A percentile compares a stretch with the other conserved stretches of the same genome.
phyloP scores from a whole-genome alignment of 2,797 vertebrate species.

The Nyctalus aviator region DNA sequence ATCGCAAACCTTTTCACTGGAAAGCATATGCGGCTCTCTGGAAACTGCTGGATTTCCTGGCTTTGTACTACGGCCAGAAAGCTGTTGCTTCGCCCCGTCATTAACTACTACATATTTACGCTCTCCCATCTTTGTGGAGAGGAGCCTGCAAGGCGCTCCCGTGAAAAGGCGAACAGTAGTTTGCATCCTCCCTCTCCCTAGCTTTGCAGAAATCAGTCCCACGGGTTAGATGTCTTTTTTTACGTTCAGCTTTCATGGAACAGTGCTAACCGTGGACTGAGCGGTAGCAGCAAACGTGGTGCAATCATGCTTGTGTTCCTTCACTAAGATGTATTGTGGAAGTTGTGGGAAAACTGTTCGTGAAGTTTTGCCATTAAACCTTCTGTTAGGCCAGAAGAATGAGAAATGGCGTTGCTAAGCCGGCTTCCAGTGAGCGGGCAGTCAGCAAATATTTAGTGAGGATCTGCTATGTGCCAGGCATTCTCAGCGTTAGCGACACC shows the following conservation, averaged over 20 bases:
- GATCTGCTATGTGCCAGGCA: not conserved
- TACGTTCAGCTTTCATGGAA: not conserved
- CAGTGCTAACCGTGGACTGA: not conserved
- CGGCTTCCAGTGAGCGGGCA: not conserved
- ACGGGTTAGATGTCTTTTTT: conserved; percentile 48
- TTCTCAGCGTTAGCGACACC: not conserved
- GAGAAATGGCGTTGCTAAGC: not conserved
- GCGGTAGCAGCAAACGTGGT: not conserved
- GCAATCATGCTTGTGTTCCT: not conserved
- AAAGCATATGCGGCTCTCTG: conserved; percentile 71
- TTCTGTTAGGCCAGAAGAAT: not conserved
- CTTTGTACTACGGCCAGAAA: conserved; percentile 69
- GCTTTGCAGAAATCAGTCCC: conserved; percentile 64
- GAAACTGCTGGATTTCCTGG: conserved; percentile 74
- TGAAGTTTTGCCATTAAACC: conserved; percentile 26
- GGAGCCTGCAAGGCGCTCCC: conserved; percentile 7
- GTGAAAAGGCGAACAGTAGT: conserved; percentile 75
- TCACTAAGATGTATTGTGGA: conserved; percentile 30
- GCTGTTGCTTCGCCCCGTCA: conserved; percentile 7
- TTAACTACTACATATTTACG: conserved; percentile 64
- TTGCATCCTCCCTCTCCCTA: not conserved
- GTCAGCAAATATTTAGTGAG: conserved; percentile 57
- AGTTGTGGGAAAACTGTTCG: not conserved
- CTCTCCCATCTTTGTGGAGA: conserved; percentile 46
- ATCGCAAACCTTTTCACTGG: conserved; percentile 40